Evolutionary conservation across 2,113 vertebrate genomes (phyloP).

Genomic region (Oxyura jamaicensis): DNA sequence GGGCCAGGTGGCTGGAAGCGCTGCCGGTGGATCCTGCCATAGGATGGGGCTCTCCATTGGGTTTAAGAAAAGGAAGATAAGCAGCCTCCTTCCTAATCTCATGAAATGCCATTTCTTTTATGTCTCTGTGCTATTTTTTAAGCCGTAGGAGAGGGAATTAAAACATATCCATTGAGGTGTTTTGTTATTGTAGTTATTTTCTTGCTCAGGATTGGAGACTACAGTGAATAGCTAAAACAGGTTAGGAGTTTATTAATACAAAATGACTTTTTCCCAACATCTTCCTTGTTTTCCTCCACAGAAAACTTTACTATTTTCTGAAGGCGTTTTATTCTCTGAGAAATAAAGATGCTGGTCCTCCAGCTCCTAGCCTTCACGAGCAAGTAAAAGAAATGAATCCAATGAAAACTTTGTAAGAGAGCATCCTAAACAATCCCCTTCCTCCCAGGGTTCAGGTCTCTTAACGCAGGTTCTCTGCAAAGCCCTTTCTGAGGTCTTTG

Average conservation of each 20-base stretch:
- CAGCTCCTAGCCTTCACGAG: background rate
- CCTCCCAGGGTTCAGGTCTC: background rate
- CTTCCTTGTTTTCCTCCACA: no score
- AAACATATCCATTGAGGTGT: background rate
- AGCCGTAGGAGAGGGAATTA: background rate
- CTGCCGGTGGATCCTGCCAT: background rate
- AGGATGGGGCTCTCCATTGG: background rate
- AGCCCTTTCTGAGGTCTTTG: background rate
- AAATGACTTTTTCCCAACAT: background rate
- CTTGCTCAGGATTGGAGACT: background rate
- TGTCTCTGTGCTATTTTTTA: background rate
- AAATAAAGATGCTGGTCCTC: background rate
- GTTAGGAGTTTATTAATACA: background rate
- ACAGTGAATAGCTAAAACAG: background rate
- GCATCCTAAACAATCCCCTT: background rate
- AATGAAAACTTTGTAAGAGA: background rate
- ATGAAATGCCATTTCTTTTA: background rate
- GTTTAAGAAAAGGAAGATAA: background rate
- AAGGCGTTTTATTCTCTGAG: background rate
- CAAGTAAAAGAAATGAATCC: background rate
- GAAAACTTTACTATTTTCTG: background rate
- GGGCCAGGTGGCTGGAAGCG: accelerated
- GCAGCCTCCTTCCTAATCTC: no score
- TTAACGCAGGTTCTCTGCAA: background rate
- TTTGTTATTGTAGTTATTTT: background rate